Evolutionary conservation across 2,888 invertebrate genomes (phyloP).

Genomic region (Clusia tigrina): DNA sequence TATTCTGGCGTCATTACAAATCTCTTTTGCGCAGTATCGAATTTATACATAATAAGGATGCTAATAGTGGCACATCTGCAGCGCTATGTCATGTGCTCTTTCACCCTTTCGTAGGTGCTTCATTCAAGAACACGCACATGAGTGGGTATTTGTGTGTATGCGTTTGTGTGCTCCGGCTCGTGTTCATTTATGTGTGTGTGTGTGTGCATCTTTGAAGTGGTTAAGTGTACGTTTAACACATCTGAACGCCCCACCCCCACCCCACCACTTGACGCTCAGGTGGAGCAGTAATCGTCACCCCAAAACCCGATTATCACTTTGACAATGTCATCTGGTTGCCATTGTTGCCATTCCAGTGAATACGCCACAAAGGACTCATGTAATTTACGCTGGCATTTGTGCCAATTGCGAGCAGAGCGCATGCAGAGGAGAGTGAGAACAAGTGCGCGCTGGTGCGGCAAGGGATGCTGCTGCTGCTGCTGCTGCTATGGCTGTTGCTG

Average conservation of each 20-base stretch:
- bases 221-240: slow-evolving; percentile 22
- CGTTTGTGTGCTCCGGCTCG: background rate
- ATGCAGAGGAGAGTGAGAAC: background rate
- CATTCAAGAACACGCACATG: background rate
- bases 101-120: too few relatives aligned
- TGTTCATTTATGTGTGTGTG: background rate
- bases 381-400: slow-evolving; percentile 6
- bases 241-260: background rate
- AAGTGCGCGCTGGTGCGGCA: background rate
- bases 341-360: slow-evolving; percentile 19
- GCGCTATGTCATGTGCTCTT: too few relatives aligned
- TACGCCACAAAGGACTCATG: slow-evolving; percentile 50
- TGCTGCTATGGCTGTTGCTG: too few relatives aligned
- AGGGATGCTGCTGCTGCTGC: slow-evolving; percentile 31
- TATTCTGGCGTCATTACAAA: too few relatives aligned
- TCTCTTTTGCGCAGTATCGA: too few relatives aligned
- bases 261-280: background rate
- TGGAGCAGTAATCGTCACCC: too few relatives aligned
- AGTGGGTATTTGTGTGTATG: background rate
- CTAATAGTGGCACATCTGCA: too few relatives aligned
- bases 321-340: slow-evolving; percentile 31
- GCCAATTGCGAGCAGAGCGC: background rate
- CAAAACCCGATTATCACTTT: slow-evolving; percentile 23
- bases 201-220: background rate
- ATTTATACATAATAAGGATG: too few relatives aligned